Evolutionary conservation across 1,140 invertebrate genomes (phyloP), one percentile per base, ranked within the genome.

Genomic region (Drosophila eugracilis): DNA sequence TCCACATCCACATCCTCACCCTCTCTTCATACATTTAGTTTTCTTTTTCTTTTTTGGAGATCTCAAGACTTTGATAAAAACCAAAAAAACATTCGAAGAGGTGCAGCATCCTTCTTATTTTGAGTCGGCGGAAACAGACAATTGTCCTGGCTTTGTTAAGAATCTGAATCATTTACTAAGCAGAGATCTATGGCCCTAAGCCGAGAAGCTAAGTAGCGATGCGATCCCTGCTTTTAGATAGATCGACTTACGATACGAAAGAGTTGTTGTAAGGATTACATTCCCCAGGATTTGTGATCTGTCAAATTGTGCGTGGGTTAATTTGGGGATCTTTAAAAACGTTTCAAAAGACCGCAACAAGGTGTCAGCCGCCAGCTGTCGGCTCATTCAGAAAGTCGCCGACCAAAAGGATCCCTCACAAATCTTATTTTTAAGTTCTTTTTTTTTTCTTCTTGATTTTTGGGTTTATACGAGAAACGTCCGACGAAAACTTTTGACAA

Each of bases 201-300:
- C 80, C 73, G 79, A 78, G 79, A 83, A 84, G 79, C 70, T 70
- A 83, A 83, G 73, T 81, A 72, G 72, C 32, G n/a, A n/a, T 60
- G 55, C 63, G 60, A 67, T 67, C 49, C 44, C 36, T 19, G 63
- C 63, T 49, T 41, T 59, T 41, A 78, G 49, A 66, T 66, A 52
- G 44, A 14, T 45, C 22, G 42, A 26, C 14, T 41, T 28, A 7
- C 4, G 7, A 12, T 10, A 15, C 37, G 41, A 83, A 83, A 78
- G 79, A 84, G 79, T 84, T 84, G 71, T 44, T 54, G n/a, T 14
- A 14, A 1, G 78, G 72, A 76, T 80, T 80, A 81, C 58, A 32
- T 37, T 28, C 42, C 41, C 19, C 2, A n/a, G n/a, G 45, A 71
- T 37, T n/a, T 49, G 39, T 30, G 52, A 71, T 37, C 15, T 49